Base-by-base conservation (phyloP, 2,888 invertebrate genomes). In the Drosophila paracracens region DNA sequence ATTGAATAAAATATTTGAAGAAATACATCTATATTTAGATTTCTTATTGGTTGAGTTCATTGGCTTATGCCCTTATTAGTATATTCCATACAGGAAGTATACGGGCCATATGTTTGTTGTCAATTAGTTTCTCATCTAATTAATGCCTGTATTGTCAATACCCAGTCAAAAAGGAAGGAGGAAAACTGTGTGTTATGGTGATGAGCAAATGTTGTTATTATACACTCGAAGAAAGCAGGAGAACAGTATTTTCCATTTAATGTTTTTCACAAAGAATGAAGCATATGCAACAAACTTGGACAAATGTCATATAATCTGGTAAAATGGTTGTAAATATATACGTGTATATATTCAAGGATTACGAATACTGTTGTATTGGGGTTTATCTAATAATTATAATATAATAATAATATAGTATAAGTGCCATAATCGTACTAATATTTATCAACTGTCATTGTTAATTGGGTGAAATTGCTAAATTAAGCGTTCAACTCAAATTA, bases 391-490 rank as follows among this genome's bases (percentile, higher is more conserved):
- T 38, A 57, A 57, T n/a, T 48, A 31, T 46, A 29, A 13, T 40
- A 8, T 40, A 31, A 8, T 40, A 64, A 33, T 40, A 31, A 40
- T 52, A 31, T 38, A 31, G 11, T 21, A 25, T 58, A 11, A 33
- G 33, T 58, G 38, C 13, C 31, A 35, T 57, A 51, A 57, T 21
- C n/a, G 3, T 36, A n/a, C 33, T n/a, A 48, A 50, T 68, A 57
- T 74, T 60, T 67, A 43, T 65, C 82, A 79, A 70, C 68, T 70
- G 79, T 82, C 79, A 73, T 57, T 50, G 66, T 33, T 84, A 76
- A 85, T 84, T 82, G 74, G 56, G 69, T 40, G 56, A 63, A 80
- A 85, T 82, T 76, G 75, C 76, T 90, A 88, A 85, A 86, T 86
- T 82, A 85, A 86, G 86, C 78, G 78, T 83, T 80, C 76, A 78